Conservation (phyloP, 2,113 vertebrate genomes). For the Mixornis gularis region DNA sequence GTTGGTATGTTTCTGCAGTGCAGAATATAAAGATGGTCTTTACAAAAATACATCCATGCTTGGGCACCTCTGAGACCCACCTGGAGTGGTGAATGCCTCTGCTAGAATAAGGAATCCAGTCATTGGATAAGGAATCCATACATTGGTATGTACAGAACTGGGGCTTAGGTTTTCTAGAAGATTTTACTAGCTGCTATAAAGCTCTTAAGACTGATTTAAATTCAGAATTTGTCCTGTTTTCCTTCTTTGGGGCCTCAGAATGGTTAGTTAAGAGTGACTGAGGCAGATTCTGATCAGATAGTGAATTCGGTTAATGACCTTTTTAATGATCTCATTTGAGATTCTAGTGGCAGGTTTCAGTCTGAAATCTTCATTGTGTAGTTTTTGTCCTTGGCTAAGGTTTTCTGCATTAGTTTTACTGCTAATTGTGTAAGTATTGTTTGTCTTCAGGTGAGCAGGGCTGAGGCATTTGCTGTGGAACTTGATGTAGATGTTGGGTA, state of each 20-base stretch:
- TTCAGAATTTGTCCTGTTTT: background rate
- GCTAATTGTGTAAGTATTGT: background rate
- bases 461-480: background rate
- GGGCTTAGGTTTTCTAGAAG: background rate
- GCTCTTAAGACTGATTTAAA: background rate
- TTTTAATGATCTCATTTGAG: background rate
- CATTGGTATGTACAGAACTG: background rate
- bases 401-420: background rate
- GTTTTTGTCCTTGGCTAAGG: background rate
- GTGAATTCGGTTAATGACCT: background rate
- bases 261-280: background rate
- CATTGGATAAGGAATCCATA: rapidly evolving
- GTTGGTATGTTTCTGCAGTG: background rate
- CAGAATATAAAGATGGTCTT: background rate
- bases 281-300: background rate
- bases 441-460: background rate
- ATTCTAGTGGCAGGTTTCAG: background rate
- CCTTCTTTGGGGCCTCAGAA: background rate
- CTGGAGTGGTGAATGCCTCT: background rate
- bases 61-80: background rate
- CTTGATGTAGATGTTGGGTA: background rate
- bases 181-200: background rate
- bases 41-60: background rate
- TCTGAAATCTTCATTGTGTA: background rate
- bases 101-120: background rate